Evolutionary conservation across 2,888 invertebrate species (phyloP).

Genomic region (Cosmia trapezina): DNA sequence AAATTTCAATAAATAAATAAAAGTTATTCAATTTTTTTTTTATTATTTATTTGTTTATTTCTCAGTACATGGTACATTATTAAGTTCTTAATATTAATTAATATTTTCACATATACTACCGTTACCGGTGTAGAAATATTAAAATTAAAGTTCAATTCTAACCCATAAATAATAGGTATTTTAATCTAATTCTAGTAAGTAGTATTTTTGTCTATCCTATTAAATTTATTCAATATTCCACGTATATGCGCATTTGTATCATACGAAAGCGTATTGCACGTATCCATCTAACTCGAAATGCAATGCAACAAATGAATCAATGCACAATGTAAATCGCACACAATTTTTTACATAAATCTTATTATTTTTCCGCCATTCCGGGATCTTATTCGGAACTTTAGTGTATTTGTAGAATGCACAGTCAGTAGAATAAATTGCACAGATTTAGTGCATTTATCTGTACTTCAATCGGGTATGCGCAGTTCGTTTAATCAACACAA

Average conservation of each 20-base stretch:
- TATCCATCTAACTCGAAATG: background rate
- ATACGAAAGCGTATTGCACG: background rate
- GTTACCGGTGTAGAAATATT: too few species aligned
- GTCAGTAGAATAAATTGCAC: slow-evolving; percentile 37
- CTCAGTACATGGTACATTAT: too few species aligned
- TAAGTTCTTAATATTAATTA: too few species aligned
- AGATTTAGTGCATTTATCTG: slow-evolving; percentile 40
- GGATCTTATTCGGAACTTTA: slow-evolving; percentile 8
- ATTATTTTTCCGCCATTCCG: slow-evolving; percentile 22
- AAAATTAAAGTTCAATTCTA: too few species aligned
- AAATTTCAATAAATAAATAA: too few species aligned
- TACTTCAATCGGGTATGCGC: slow-evolving; percentile 5
- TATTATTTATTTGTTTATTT: too few species aligned
- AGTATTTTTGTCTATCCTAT: background rate
- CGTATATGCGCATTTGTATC: background rate
- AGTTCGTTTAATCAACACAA: slow-evolving; percentile 15
- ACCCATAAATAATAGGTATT: too few species aligned
- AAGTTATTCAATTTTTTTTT: background rate
- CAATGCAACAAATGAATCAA: slow-evolving; percentile 21
- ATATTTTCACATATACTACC: too few species aligned
- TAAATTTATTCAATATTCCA: background rate
- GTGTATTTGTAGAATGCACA: slow-evolving; percentile 17
- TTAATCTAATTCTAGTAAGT: too few species aligned
- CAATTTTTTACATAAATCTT: slow-evolving; percentile 25
- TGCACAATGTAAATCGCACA: slow-evolving; percentile 21